phyloP scores from a whole-genome alignment of 2,888 invertebrate genomes.

The Bombylius major region DNA sequence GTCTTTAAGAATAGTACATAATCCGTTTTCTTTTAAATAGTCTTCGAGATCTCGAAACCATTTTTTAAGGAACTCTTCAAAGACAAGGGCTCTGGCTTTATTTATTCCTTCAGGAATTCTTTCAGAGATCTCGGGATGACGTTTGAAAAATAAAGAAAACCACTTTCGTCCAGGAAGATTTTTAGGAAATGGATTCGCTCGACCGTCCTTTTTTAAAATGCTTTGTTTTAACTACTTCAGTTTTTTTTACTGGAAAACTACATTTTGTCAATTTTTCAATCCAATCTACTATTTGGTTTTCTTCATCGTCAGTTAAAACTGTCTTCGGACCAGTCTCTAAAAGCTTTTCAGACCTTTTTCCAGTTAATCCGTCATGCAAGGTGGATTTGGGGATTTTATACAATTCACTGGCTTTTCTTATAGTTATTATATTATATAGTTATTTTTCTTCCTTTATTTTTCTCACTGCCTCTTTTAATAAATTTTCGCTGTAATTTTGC shows the following conservation, averaged over 20 bases:
- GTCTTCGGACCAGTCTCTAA: background rate
- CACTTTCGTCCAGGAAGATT: background rate
- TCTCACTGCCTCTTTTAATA: background rate
- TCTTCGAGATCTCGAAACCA: background rate
- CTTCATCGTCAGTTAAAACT: background rate
- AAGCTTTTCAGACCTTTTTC: background rate
- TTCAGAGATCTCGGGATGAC: background rate
- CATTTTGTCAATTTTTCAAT: background rate
- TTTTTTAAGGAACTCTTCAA: background rate
- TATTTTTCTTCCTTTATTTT: background rate
- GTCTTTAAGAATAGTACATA: background rate
- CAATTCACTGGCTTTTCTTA: background rate
- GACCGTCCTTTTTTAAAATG: background rate
- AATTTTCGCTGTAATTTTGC: background rate
- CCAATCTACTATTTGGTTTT: background rate
- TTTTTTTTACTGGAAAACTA: background rate
- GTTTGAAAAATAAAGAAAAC: background rate
- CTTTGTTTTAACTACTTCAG: background rate
- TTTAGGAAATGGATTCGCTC: background rate
- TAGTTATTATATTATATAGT: background rate
- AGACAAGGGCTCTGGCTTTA: background rate
- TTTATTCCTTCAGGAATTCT: background rate
- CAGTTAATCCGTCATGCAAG: background rate
- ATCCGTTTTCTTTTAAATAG: background rate
- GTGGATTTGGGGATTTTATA: background rate